Conservation (phyloP, 2,797 vertebrate species). For the Bovichtus variegatus region DNA sequence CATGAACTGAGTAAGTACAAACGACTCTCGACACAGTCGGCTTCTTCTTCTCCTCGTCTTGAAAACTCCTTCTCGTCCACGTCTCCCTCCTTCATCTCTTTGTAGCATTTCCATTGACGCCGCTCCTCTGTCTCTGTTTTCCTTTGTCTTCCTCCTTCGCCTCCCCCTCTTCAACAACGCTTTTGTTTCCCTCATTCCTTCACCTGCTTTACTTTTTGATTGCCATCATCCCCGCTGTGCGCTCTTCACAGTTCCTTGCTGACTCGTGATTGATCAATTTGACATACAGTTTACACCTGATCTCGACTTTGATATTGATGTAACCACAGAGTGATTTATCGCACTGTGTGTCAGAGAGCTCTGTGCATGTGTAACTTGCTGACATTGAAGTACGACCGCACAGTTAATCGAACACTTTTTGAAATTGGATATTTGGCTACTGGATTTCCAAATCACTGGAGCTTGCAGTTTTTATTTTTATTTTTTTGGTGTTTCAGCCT, state of each 20-base stretch:
- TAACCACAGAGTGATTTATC: slow-evolving; percentile 60
- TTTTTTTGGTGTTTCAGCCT: slow-evolving; percentile 39
- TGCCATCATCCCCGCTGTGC: neutral
- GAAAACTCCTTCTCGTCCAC: slow-evolving; percentile 17
- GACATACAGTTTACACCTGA: slow-evolving; percentile 35
- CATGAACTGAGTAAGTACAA: slow-evolving; percentile 77
- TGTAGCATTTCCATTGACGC: slow-evolving; percentile 24
- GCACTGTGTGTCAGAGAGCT: slow-evolving; percentile 48
- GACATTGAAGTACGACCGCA: slow-evolving; percentile 63
- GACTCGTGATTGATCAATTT: slow-evolving; percentile 50
- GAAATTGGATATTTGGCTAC: slow-evolving; percentile 64
- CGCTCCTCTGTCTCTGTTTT: slow-evolving; percentile 32
- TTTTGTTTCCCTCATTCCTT: slow-evolving; percentile 26
- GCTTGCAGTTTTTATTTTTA: slow-evolving; percentile 50
- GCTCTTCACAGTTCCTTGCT: slow-evolving; percentile 9
- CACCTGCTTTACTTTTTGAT: slow-evolving; percentile 47
- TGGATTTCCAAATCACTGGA: slow-evolving; percentile 59
- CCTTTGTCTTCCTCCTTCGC: slow-evolving; percentile 44
- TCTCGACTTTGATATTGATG: slow-evolving; percentile 58
- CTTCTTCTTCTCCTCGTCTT: slow-evolving; percentile 25
- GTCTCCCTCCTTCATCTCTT: slow-evolving; percentile 29
- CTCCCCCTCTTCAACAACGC: slow-evolving; percentile 16
- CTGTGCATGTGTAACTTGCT: slow-evolving; percentile 54
- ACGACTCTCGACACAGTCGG: slow-evolving; percentile 37
- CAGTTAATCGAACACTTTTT: slow-evolving; percentile 68